These are phyloP conservation scores for Calyptomena viridis DNA, from an alignment of 2,113 vertebrate genomes.

Conservation along the genomic window DNA sequence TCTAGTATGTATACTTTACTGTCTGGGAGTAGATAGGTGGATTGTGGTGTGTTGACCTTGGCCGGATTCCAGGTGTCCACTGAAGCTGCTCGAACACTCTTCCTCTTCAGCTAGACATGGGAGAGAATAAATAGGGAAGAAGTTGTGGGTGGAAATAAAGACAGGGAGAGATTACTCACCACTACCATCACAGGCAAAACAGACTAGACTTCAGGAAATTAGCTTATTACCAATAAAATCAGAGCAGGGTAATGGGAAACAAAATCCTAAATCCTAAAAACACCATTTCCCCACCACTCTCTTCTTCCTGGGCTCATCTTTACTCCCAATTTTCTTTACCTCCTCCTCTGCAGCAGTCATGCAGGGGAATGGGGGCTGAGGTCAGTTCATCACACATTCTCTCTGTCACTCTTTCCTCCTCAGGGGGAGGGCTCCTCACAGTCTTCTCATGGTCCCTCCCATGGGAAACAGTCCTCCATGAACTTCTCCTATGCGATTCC, in stretches of 20 bases:
- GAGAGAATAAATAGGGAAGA: background rate
- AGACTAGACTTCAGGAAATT: accelerated
- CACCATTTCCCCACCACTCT: background rate
- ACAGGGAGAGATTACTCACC: background rate
- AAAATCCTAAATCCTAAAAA: background rate
- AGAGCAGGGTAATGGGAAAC: background rate
- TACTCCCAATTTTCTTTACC: accelerated
- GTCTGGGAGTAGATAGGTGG: background rate
- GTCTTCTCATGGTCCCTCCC: background rate
- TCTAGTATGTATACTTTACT: background rate
- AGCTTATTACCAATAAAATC: background rate
- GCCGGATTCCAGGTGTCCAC: background rate
- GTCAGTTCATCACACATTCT: background rate
- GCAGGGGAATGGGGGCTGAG: background rate
- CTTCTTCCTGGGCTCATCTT: background rate
- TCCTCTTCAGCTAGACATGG: background rate
- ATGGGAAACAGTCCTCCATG: accelerated
- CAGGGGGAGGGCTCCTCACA: background rate
- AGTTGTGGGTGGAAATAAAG: background rate
- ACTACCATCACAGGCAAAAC: background rate
- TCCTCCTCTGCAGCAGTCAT: background rate
- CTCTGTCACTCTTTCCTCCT: background rate
- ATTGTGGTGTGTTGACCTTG: background rate
- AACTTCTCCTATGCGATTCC: background rate
- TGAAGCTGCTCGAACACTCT: background rate